These are phyloP conservation scores for Pollenia labialis DNA, from an alignment of 2,888 invertebrate species.

Conservation along the genomic window DNA sequence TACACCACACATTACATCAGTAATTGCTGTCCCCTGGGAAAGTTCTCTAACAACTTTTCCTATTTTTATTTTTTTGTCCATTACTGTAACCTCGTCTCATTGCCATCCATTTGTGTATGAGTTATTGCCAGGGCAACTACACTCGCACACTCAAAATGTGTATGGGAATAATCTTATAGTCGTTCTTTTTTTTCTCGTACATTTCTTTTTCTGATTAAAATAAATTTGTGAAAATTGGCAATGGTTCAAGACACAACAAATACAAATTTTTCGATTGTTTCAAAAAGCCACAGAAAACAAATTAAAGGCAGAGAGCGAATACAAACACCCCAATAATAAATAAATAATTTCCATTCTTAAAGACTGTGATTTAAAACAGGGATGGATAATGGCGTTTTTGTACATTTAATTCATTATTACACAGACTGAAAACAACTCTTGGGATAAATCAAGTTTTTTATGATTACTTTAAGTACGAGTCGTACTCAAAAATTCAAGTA, in stretches of 20 bases:
- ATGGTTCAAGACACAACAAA: constrained; percentile 61
- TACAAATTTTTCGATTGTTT: constrained; percentile 56
- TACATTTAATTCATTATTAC: no score
- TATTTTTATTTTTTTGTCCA: constrained; percentile 19
- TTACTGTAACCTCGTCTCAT: constrained; percentile 37
- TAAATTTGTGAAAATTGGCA: constrained; percentile 71
- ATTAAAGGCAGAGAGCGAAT: constrained; percentile 40
- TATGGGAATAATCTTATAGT: constrained; percentile 45
- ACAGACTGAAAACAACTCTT: no score
- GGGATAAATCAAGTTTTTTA: no score
- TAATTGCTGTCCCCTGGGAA: neutral
- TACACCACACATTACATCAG: neutral
- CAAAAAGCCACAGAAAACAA: constrained; percentile 56
- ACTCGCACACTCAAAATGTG: constrained; percentile 36
- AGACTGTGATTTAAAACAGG: neutral
- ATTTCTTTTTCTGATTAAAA: constrained; percentile 25
- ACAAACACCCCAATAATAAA: constrained; percentile 17
- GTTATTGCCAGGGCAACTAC: constrained; percentile 38
- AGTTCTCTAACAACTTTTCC: neutral
- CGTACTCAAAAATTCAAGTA: no score
- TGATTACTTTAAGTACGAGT: no score
- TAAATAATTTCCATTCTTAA: neutral
- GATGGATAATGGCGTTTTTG: neutral
- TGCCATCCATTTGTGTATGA: constrained; percentile 29
- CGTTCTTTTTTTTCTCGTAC: neutral